Base-by-base conservation (phyloP, 1,140 invertebrate genomes). In the Zaprionus davidi region DNA sequence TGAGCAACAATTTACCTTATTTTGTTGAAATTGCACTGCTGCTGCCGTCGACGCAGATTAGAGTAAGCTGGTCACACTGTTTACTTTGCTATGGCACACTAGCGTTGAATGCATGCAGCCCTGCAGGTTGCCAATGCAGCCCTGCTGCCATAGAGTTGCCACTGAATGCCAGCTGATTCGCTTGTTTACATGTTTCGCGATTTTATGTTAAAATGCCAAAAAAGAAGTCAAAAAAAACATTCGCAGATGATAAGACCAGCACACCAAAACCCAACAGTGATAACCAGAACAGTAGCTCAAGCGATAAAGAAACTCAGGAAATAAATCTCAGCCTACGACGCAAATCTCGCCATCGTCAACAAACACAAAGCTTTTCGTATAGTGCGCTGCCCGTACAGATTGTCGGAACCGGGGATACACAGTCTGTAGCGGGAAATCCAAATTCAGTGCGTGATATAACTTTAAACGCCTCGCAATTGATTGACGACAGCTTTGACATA, bases 21-120 rank as follows among this genome's bases (percentile, higher is more conserved):
- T 88, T 90, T 81, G 84, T 88, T 88, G 81, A 90, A 90, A 90
- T 84, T 78, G 81, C 82, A 85, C 70, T 81, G 68, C 82, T 69
- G 38, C 63, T 68, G 62, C 56, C 56, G 69, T 72, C 41, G 77
- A 55, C 68, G 66, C 60, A 63, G 51, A 59, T 58, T 71, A 31
- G 51, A 64, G 67, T 64, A 17, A 56, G 26, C 66, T 77, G 81
- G 81, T 34, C 63, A 84, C 81, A 76, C 81, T 76, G 57, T 51
- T 38, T 2, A 5, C 1, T 5, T 51, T 1, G 5, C 13, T 20
- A 5, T 36, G 60, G 60, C 5, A 72, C 59, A 72, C 53, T 26
- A 26, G 24, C 3, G 24, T 1, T 53, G 38, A 22, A 56, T 44
- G 38, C 7, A 11, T 60, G 20, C 24, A 68, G 46, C 60, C 44